Evolutionary conservation across 2,888 invertebrate species (phyloP).

Genomic region (Tromatobia lineatoria): DNA sequence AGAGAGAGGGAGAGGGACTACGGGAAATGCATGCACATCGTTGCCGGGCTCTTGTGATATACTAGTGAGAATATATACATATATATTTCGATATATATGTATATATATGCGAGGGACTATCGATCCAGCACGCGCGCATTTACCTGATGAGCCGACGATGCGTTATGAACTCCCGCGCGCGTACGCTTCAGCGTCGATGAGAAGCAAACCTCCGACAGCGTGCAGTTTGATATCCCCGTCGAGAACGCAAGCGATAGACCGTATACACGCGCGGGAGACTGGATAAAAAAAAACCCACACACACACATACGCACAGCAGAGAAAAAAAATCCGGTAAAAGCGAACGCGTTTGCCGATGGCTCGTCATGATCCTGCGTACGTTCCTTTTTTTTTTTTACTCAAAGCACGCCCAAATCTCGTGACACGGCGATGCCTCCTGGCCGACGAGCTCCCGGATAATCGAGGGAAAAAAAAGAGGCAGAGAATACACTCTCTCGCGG

Average conservation of each 20-base stretch:
- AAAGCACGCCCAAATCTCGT: constrained; percentile 60
- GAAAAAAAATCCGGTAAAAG: constrained; percentile 10
- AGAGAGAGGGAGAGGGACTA: background rate
- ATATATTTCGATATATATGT: constrained; percentile 22
- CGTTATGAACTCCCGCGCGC: constrained; percentile 78
- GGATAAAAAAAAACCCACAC: background rate
- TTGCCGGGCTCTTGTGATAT: constrained; percentile 34
- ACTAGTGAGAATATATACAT: constrained; percentile 15
- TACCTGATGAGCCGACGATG: constrained; percentile 81
- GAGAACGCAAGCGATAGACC: constrained; percentile 43
- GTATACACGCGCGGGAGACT: background rate
- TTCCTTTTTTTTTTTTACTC: constrained; percentile 24
- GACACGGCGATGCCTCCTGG: constrained; percentile 45
- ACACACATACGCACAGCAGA: background rate
- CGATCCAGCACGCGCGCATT: constrained; percentile 77
- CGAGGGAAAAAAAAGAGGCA: background rate
- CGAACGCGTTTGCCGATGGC: constrained; percentile 51
- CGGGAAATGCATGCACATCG: constrained; percentile 43
- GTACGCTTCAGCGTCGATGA: constrained; percentile 45
- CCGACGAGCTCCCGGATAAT: constrained; percentile 3
- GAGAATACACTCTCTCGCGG: background rate
- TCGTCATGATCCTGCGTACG: constrained; percentile 72
- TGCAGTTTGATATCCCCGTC: constrained; percentile 39
- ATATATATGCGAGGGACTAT: constrained; percentile 66
- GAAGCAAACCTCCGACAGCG: constrained; percentile 39